Conservation (phyloP, 2,888 invertebrate genomes). For the Ferdinandea cuprea region DNA sequence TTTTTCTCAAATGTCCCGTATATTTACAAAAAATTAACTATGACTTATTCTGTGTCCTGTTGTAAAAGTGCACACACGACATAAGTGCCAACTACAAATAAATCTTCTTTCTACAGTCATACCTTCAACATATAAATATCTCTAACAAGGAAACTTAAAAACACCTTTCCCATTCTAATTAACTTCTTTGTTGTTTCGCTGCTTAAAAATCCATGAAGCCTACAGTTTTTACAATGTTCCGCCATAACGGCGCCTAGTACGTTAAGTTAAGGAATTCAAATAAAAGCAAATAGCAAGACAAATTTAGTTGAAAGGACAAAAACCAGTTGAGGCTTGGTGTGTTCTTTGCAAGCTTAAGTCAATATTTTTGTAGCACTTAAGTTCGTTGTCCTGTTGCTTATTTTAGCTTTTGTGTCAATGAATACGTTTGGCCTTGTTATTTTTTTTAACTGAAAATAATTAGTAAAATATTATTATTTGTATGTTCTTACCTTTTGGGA, state of each 20-base stretch:
- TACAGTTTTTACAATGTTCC: slow-evolving; percentile 34
- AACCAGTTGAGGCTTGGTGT: slow-evolving; percentile 24
- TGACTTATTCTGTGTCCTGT: slow-evolving; percentile 28
- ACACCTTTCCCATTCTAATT: slow-evolving; percentile 40
- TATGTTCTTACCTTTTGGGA: slow-evolving; percentile 85
- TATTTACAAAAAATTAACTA: slow-evolving; percentile 69
- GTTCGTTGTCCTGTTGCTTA: slow-evolving; percentile 27
- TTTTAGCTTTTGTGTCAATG: slow-evolving; percentile 14
- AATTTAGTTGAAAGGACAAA: background rate
- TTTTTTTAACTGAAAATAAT: slow-evolving; percentile 39
- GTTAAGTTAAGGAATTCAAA: slow-evolving; percentile 29
- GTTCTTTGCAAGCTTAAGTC: slow-evolving; percentile 30
- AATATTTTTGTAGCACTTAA: slow-evolving; percentile 53
- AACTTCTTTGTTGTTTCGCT: slow-evolving; percentile 31
- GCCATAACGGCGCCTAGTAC: slow-evolving; percentile 2
- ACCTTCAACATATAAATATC: slow-evolving; percentile 2
- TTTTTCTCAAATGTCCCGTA: slow-evolving; percentile 47
- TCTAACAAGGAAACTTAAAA: background rate
- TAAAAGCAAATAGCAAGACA: background rate
- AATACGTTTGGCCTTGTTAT: slow-evolving; percentile 8
- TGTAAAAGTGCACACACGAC: slow-evolving; percentile 35
- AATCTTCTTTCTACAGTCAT: slow-evolving; percentile 15
- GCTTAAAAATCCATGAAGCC: slow-evolving; percentile 49
- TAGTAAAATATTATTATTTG: slow-evolving; percentile 11
- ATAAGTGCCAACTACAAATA: slow-evolving; percentile 58